Evolutionary conservation across 2,888 invertebrate genomes (phyloP).

Genomic region (Heteropelma amictum): DNA sequence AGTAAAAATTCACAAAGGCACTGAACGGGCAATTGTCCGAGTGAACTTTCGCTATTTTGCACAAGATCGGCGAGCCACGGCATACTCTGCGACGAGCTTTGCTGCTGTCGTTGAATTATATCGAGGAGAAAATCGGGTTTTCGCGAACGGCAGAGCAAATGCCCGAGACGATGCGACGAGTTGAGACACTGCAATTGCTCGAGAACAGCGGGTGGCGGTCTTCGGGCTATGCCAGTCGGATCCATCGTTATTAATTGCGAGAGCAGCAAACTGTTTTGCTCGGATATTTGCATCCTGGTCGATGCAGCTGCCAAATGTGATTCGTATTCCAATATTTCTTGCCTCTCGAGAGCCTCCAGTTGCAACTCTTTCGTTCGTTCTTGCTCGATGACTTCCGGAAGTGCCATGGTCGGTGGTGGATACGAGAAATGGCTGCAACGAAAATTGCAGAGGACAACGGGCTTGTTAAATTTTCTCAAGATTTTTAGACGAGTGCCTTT

Average conservation of each 20-base stretch:
- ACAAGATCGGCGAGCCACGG: slow-evolving; percentile 98
- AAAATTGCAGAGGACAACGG: background rate
- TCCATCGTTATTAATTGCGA: slow-evolving; percentile 92
- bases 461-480: background rate
- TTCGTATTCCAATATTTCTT: slow-evolving; percentile 92
- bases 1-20: slow-evolving; percentile 97
- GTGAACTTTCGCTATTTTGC: slow-evolving; percentile 92
- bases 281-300: slow-evolving; percentile 92
- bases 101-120: slow-evolving; percentile 89
- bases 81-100: slow-evolving; percentile 95
- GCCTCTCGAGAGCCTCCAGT: slow-evolving; percentile 85
- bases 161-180: slow-evolving; percentile 89
- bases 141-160: slow-evolving; percentile 91
- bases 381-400: slow-evolving; percentile 81
- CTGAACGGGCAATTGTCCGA: slow-evolving; percentile 95
- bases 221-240: slow-evolving; percentile 89
- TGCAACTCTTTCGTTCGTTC: slow-evolving; percentile 84
- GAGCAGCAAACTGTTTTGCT: slow-evolving; percentile 91
- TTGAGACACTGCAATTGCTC: slow-evolving; percentile 90
- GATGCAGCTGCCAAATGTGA: slow-evolving; percentile 94
- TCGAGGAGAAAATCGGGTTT: slow-evolving; percentile 95
- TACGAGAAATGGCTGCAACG: slow-evolving; percentile 83
- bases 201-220: slow-evolving; percentile 87
- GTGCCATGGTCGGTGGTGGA: slow-evolving; percentile 84
- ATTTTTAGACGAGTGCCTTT: background rate